phyloP scores from a whole-genome alignment of 2,888 invertebrate species.

The Hipparchia sbordonii region DNA sequence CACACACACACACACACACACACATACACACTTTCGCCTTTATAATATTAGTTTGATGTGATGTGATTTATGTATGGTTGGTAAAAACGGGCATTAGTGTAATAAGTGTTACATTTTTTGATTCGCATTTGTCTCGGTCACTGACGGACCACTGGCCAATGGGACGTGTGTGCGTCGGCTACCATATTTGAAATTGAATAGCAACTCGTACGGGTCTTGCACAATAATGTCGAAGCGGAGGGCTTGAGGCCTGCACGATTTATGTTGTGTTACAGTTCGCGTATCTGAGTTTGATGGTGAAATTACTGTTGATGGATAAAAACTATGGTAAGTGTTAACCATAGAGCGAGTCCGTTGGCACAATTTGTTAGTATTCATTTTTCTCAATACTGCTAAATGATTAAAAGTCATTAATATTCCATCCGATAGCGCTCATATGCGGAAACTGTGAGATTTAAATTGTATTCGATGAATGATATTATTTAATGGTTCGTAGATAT shows the following conservation, averaged over 20 bases:
- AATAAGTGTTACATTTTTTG: slow-evolving; percentile 39
- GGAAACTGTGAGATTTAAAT: too few species aligned
- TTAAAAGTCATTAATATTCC: slow-evolving; percentile 22
- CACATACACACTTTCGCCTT: too few species aligned
- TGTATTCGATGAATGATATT: too few species aligned
- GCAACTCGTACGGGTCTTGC: slow-evolving; percentile 72
- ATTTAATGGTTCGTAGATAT: too few species aligned
- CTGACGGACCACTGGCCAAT: slow-evolving; percentile 62
- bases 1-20: too few species aligned
- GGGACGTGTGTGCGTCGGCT: slow-evolving; percentile 67
- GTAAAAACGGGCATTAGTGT: not conserved
- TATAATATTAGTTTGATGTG: too few species aligned
- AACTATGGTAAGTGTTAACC: slow-evolving; percentile 44
- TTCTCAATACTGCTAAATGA: not conserved
- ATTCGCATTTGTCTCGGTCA: slow-evolving; percentile 58
- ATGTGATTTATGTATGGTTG: too few species aligned
- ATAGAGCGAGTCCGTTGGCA: not conserved
- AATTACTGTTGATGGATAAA: slow-evolving; percentile 47
- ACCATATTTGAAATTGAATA: slow-evolving; percentile 81
- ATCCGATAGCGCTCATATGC: slow-evolving; percentile 5
- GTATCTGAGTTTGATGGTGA: slow-evolving; percentile 46
- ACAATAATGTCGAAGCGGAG: slow-evolving; percentile 72
- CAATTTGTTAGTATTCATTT: too few species aligned
- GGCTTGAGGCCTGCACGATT: slow-evolving; percentile 47
- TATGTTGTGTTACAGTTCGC: slow-evolving; percentile 51